Evolutionary conservation across 2,113 vertebrate genomes (phyloP).

Genomic region (Chlorocebus sabaeus): DNA sequence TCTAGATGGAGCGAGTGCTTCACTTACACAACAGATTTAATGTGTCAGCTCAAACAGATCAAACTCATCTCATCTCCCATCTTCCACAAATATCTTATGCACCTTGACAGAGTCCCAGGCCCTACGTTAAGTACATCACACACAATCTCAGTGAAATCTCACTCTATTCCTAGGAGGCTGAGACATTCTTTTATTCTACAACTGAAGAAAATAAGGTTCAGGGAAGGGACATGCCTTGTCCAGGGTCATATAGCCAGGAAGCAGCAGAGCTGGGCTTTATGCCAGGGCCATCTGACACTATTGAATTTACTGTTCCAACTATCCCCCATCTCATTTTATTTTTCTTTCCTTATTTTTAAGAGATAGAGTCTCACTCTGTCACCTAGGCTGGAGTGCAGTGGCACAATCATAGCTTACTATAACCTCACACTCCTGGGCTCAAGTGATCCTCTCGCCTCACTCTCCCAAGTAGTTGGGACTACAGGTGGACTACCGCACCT

Average conservation of each 20-base stretch:
- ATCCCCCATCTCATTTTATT: too few species aligned
- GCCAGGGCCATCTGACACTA: background rate
- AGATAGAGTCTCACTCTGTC: too few species aligned
- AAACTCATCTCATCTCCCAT: rapidly evolving
- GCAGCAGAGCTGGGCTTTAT: background rate
- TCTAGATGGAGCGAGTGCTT: background rate
- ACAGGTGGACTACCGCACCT: too few species aligned
- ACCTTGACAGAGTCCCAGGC: background rate
- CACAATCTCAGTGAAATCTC: background rate
- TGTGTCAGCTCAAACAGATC: too few species aligned
- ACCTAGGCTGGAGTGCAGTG: too few species aligned
- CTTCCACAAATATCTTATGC: background rate
- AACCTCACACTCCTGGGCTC: too few species aligned
- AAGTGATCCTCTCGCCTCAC: too few species aligned
- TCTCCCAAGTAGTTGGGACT: too few species aligned
- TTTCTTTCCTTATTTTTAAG: too few species aligned
- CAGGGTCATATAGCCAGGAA: background rate
- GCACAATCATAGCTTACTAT: too few species aligned
- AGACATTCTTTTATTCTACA: background rate
- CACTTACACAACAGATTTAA: background rate
- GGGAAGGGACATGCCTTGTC: background rate
- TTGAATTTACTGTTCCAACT: background rate
- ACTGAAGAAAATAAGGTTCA: background rate
- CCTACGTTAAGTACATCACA: background rate
- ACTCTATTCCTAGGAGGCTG: background rate